Percentiles rank a stretch among this genome's conserved stretches.
These are phyloP conservation scores for Rallus limicola DNA, from an alignment of 2,113 vertebrate species.

Conservation along the genomic window DNA sequence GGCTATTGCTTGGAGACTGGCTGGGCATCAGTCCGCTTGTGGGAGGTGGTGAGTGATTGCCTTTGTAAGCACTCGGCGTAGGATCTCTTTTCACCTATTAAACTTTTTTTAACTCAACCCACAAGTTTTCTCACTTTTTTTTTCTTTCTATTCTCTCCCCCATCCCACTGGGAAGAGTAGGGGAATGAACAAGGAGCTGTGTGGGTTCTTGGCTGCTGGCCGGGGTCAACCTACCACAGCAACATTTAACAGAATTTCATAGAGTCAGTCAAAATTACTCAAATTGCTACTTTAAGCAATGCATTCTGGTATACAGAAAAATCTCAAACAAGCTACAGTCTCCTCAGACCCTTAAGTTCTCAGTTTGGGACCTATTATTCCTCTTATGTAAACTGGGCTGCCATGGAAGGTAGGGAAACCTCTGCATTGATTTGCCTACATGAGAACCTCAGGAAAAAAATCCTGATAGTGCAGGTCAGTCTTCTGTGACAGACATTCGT, in stretches of 20 bases:
- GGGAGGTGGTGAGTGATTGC: neutral
- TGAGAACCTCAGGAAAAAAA: neutral
- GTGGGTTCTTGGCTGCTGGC: neutral
- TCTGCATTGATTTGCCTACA: neutral
- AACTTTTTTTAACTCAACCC: neutral
- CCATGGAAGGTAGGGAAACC: neutral
- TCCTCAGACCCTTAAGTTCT: neutral
- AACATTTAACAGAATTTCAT: neutral
- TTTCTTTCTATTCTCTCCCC: neutral
- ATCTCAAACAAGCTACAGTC: neutral
- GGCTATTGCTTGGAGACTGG: neutral
- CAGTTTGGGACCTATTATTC: neutral
- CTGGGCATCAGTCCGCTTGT: neutral
- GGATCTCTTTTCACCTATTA: neutral
- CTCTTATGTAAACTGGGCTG: neutral
- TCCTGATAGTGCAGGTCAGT: neutral
- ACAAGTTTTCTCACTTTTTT: neutral
- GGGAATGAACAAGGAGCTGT: neutral
- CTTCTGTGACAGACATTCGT: neutral
- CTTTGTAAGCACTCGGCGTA: neutral
- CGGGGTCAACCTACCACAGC: neutral
- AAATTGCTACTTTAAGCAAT: neutral
- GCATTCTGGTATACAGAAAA: neutral
- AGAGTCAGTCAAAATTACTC: neutral
- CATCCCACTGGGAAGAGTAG: neutral